A percentile compares a stretch with the other conserved stretches of the same genome.
Evolutionary conservation across 2,888 invertebrate genomes (phyloP).

Genomic region (Gonocerus acuteangulatus): DNA sequence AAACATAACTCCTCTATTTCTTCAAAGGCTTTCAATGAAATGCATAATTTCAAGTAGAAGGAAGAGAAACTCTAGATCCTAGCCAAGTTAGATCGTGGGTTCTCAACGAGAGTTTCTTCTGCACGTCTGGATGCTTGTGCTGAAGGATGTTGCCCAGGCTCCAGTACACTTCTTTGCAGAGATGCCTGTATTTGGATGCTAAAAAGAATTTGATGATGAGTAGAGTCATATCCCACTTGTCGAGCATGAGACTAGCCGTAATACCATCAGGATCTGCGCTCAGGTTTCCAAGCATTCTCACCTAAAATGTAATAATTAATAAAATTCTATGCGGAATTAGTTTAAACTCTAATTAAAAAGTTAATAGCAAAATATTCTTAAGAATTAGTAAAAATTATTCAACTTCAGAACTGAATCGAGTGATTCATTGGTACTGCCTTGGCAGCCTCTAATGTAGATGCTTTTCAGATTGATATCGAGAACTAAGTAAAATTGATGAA

Average conservation of each 20-base stretch:
- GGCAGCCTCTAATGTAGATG: no score
- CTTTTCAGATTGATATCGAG: no score
- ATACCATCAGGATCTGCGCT: conserved; percentile 20
- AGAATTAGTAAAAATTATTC: neutral
- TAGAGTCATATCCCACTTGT: neutral
- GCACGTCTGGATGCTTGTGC: conserved; percentile 9
- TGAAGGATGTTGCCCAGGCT: conserved; percentile 22
- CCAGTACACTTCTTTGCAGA: conserved; percentile 25
- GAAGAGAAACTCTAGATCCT: neutral
- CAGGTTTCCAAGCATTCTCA: conserved; percentile 22
- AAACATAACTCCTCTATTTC: no score
- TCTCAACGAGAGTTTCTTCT: neutral
- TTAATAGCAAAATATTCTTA: neutral
- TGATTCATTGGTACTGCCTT: no score
- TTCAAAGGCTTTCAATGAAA: no score
- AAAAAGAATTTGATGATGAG: conserved; percentile 11
- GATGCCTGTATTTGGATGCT: conserved; percentile 12
- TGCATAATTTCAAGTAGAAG: neutral
- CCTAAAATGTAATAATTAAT: neutral
- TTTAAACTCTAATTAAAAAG: neutral
- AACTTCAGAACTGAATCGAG: no score
- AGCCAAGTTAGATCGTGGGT: conserved; percentile 1
- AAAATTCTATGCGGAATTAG: no score
- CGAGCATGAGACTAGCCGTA: conserved; percentile 6
- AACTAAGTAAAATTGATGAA: no score